A percentile compares a stretch with the other conserved stretches of the same genome.
These are phyloP conservation scores for Gracilinanus agilis DNA, from an alignment of 2,113 vertebrate genomes.

Conservation along the genomic window DNA sequence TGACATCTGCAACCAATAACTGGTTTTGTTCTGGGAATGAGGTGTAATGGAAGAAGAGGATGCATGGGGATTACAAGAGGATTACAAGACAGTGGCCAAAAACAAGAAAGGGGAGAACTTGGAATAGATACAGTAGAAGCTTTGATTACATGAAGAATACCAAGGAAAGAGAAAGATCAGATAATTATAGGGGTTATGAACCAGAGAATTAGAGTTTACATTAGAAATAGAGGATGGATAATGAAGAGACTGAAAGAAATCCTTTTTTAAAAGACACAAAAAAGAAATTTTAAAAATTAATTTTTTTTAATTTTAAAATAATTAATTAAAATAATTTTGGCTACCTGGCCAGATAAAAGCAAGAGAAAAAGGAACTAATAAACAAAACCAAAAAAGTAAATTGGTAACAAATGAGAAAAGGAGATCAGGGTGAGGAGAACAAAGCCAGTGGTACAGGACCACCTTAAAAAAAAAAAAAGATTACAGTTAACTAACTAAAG, in stretches of 20 bases:
- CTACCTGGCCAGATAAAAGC: neutral
- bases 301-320: neutral
- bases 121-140: neutral
- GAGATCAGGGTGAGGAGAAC: neutral
- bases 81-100: neutral
- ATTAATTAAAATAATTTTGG: neutral
- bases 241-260: neutral
- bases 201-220: neutral
- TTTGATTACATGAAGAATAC: neutral
- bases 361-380: neutral
- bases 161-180: neutral
- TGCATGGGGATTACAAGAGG: neutral
- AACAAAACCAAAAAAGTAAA: neutral
- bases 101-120: neutral
- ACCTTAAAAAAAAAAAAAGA: neutral
- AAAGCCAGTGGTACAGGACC: neutral
- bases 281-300: neutral
- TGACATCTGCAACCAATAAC: neutral
- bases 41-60: neutral
- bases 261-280: neutral
- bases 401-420: neutral
- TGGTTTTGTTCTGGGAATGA: neutral
- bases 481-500: neutral
- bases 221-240: neutral
- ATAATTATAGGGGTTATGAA: neutral